A percentile compares a stretch with the other conserved stretches of the same genome.
Conservation (phyloP, 2,113 vertebrate species). For the Origma solitaria region DNA sequence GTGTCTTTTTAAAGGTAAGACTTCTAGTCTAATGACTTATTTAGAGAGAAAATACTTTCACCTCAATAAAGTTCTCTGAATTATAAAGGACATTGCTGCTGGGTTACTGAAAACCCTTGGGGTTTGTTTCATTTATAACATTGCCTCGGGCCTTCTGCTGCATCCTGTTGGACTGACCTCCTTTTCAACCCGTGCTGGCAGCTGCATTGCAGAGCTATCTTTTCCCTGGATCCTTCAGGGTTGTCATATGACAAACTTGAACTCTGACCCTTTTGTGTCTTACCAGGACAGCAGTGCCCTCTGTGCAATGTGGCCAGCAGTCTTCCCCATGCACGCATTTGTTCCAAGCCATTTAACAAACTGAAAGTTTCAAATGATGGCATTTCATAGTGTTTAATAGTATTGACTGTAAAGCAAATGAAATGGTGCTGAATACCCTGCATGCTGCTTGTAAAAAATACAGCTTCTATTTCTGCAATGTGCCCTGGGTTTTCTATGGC, state of each 20-base stretch:
- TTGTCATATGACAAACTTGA: constrained; percentile 79
- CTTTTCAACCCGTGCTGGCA: constrained; percentile 83
- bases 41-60: constrained; percentile 64
- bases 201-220: constrained; percentile 76
- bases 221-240: constrained; percentile 69
- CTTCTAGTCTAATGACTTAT: constrained; percentile 46
- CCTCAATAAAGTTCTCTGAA: constrained; percentile 71
- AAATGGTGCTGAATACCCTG: constrained; percentile 38
- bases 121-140: constrained; percentile 89
- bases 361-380: constrained; percentile 48
- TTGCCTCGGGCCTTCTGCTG: constrained; percentile 75
- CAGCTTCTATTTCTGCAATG: constrained; percentile 14
- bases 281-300: constrained; percentile 60
- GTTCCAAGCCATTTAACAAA: constrained; percentile 57
- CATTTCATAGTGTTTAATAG: constrained; percentile 37
- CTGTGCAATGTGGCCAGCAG: constrained; percentile 56
- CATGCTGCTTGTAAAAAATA: constrained; percentile 32
- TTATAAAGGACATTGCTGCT: constrained; percentile 77
- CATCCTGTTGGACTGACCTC: constrained; percentile 93
- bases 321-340: constrained; percentile 19
- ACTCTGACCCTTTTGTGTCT: constrained; percentile 79
- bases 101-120: constrained; percentile 74
- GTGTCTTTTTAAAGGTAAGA: constrained; percentile 35
- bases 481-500: constrained; percentile 28
- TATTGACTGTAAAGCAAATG: constrained; percentile 47